Evolutionary conservation across 2,888 invertebrate genomes (phyloP).

Genomic region (Lasiommata megera): DNA sequence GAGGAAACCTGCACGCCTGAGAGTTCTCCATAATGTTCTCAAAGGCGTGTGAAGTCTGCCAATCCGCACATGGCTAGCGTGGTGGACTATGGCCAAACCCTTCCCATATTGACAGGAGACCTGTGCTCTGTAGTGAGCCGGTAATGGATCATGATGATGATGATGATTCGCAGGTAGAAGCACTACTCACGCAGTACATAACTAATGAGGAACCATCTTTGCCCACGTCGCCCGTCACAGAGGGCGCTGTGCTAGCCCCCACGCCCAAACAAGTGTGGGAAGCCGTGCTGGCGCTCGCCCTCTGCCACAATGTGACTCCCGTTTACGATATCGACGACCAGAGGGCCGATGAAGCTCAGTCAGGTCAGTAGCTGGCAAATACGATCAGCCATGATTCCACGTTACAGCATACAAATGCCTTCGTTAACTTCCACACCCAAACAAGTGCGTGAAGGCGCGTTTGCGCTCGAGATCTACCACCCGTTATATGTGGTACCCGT

Average conservation of each 20-base stretch:
- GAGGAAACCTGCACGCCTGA: too few species aligned
- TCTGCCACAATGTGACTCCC: slow-evolving; percentile 99
- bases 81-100: too few species aligned
- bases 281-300: slow-evolving; percentile 95
- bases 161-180: slow-evolving; percentile 73
- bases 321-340: slow-evolving; percentile 86
- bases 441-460: slow-evolving; percentile 84
- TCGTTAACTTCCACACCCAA: slow-evolving; percentile 48
- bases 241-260: slow-evolving; percentile 37
- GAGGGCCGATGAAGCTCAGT: slow-evolving; percentile 57
- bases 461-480: slow-evolving; percentile 97
- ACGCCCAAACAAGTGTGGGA: slow-evolving; percentile 87
- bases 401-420: slow-evolving; percentile 22
- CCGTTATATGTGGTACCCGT: too few species aligned
- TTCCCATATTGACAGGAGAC: too few species aligned
- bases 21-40: too few species aligned
- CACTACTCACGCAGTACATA: slow-evolving; percentile 66
- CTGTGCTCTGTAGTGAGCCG: too few species aligned
- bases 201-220: slow-evolving; percentile 63
- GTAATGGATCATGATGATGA: too few species aligned
- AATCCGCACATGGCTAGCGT: too few species aligned
- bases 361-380: slow-evolving; percentile 45
- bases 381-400: slow-evolving; percentile 57
- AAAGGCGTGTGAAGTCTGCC: too few species aligned
- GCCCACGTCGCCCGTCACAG: slow-evolving; percentile 67